These are phyloP conservation scores for Brachionus paranguensis DNA, from an alignment of 1,140 invertebrate genomes.

Conservation along the genomic window DNA sequence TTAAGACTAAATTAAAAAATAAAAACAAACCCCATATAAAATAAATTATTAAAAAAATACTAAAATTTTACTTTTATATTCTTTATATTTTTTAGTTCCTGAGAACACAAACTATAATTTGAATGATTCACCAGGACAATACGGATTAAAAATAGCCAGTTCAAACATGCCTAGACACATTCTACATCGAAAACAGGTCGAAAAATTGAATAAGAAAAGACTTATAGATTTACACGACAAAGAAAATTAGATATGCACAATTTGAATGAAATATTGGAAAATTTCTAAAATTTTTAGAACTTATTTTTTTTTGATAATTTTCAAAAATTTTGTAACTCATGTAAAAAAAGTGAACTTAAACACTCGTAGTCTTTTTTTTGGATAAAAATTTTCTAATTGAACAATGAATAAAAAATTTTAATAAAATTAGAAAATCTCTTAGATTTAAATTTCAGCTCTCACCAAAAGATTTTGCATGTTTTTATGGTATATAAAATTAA, in stretches of 20 bases:
- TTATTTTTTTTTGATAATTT: not conserved
- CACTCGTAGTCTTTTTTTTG: not conserved
- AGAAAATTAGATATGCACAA: not conserved
- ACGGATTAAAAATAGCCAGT: not conserved
- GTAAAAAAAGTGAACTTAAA: not conserved
- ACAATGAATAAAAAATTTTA: too few species aligned
- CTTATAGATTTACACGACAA: not conserved
- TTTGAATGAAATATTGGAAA: not conserved
- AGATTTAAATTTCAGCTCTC: too few species aligned
- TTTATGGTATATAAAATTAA: not conserved
- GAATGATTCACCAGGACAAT: not conserved
- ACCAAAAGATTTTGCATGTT: not conserved
- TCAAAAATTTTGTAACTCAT: not conserved
- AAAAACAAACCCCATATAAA: too few species aligned
- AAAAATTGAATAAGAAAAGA: conserved; percentile 30
- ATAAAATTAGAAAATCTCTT: too few species aligned
- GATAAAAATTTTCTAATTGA: too few species aligned
- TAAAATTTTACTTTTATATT: too few species aligned
- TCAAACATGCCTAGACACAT: conserved; percentile 35
- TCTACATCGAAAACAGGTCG: conserved; percentile 9
- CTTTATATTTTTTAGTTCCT: not conserved
- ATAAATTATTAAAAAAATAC: too few species aligned
- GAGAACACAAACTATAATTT: not conserved
- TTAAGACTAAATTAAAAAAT: too few species aligned
- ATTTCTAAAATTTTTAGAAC: not conserved